A percentile compares a stretch with the other conserved stretches of the same genome.
phyloP scores from a whole-genome alignment of 1,140 invertebrate species.

The Nasonia vitripennis region DNA sequence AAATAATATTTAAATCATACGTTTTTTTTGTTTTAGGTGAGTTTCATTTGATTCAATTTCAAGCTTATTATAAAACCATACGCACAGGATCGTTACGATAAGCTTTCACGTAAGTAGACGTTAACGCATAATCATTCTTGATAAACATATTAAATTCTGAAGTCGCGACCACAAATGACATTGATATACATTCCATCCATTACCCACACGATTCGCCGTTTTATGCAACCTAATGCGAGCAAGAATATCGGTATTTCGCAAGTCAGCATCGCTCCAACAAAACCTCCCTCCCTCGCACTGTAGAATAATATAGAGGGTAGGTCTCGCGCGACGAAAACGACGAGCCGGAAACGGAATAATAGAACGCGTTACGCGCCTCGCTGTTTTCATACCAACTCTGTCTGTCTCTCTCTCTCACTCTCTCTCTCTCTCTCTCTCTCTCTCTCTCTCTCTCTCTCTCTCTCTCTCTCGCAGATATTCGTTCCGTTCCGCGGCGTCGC shows the following conservation, averaged over 20 bases:
- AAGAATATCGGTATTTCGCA: background rate
- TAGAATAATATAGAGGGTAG: too few species aligned
- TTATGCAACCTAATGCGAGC: background rate
- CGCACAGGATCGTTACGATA: too few species aligned
- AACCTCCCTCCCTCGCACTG: background rate
- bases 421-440: background rate
- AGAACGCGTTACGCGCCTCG: background rate
- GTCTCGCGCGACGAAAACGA: background rate
- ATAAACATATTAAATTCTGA: too few species aligned
- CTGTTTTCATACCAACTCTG: background rate
- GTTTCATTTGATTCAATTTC: background rate
- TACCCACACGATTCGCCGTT: too few species aligned
- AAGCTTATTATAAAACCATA: too few species aligned
- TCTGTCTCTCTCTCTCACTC: background rate
- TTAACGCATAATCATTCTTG: too few species aligned
- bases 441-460: background rate
- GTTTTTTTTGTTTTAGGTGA: background rate
- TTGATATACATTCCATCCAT: too few species aligned
- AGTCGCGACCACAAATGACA: too few species aligned
- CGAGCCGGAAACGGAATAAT: slow-evolving; percentile 8
- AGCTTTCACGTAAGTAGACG: too few species aligned
- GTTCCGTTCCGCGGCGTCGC: background rate
- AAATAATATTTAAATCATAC: too few species aligned
- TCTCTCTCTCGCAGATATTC: background rate
- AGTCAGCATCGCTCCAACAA: background rate